Base-by-base conservation (phyloP, 2,113 vertebrate species). In the Copsychus sechellarum region DNA sequence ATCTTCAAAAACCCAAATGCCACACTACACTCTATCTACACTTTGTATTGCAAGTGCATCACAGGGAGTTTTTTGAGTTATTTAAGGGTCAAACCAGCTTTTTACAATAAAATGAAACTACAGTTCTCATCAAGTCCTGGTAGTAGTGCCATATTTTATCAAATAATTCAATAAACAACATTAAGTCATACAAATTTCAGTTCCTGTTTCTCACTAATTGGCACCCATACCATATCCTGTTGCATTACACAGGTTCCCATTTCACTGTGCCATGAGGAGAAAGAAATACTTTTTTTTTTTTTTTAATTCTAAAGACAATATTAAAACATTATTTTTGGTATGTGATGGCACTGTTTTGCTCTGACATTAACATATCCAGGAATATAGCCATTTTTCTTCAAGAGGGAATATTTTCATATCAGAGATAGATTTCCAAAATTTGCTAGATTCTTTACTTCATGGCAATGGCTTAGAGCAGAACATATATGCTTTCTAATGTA, bases 191-290 rank as follows among this genome's bases (percentile, higher is more conserved):
- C 4, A 81, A 47, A 90, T 96, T 92, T 97, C 88, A 33, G 96
- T 96, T 97, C 85, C 90, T 14, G 3, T 95, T 96, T 86, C 79
- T 90, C 82, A 88, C 64, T 80, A 26, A 26, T 92, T 86, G 82
- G 51, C 76, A 94, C 47, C 25, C 3, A 0, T 90, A 85, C 40
- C 87, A 94, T 85, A 96, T 94, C 93, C 92, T 94, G 94, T 88
- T 86, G 43, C 23, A 31, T 40, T 94, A 77, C 62, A 19, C 1
- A 0, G 43, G 71, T 92, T 95, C 71, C 23, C 81, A 95, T 86
- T 62, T 17, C 5, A 71, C n/a, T 50, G 17, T 70, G 28, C 64
- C 23, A 18, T 26, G 9, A 76, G 25, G 8, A 94, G 47, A 83
- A 78, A 88, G 6, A 90, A 53, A 48, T 2, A 26, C 45, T 71